phyloP scores from a whole-genome alignment of 2,888 invertebrate species.

The Drosophila anomalipes region DNA sequence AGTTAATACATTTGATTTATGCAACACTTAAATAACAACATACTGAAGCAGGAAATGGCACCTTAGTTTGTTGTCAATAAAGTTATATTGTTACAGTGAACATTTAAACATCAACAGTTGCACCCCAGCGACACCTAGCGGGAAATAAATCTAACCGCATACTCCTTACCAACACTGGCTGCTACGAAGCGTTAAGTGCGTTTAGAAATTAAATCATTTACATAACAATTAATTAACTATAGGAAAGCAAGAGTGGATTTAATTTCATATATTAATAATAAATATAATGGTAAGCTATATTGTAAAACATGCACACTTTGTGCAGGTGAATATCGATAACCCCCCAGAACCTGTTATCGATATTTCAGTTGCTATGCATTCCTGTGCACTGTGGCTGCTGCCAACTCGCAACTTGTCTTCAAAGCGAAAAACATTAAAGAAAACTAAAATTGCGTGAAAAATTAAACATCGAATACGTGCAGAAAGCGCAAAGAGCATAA shows the following conservation, averaged over 20 bases:
- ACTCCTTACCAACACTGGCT: conserved; percentile 13
- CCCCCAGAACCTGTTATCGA: conserved; percentile 7
- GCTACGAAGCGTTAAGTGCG: not conserved
- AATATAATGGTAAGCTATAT: not conserved
- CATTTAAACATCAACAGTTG: conserved; percentile 16
- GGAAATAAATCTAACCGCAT: not conserved
- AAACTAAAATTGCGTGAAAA: conserved; percentile 44
- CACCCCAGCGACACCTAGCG: conserved; percentile 25
- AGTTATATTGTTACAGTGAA: not conserved
- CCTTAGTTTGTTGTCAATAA: not conserved
- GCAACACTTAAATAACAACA: not conserved
- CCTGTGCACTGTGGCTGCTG: conserved; percentile 37
- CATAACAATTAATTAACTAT: not conserved
- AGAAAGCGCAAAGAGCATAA: conserved; percentile 4
- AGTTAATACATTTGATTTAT: conserved; percentile 1
- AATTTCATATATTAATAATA: not conserved
- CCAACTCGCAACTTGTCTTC: conserved; percentile 56
- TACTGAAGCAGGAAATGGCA: not conserved
- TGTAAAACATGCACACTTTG: not conserved
- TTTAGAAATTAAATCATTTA: not conserved
- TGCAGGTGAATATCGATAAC: conserved; percentile 15
- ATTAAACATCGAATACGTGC: conserved; percentile 32
- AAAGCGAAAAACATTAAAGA: conserved; percentile 71
- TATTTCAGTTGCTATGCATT: conserved; percentile 28
- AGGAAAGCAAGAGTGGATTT: not conserved